A percentile compares a stretch with the other conserved stretches of the same genome.
phyloP scores from a whole-genome alignment of 2,797 vertebrate species.

The Dendrocincla fuliginosa region DNA sequence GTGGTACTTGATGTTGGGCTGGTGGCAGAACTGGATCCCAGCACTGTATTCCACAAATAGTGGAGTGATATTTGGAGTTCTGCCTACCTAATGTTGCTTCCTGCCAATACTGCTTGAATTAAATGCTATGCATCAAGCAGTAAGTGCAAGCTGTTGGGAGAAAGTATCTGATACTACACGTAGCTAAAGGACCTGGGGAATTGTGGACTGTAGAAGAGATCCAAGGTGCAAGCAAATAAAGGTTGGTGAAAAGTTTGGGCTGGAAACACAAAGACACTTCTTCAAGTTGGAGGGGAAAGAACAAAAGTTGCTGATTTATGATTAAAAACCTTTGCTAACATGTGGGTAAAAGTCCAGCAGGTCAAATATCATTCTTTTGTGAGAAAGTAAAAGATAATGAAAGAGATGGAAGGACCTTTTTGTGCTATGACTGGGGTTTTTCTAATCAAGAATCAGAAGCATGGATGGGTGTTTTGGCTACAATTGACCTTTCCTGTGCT shows the following conservation, averaged over 20 bases:
- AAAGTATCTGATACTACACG: not conserved
- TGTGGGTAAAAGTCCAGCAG: not conserved
- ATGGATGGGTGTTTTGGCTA: not conserved
- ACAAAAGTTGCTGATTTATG: not conserved
- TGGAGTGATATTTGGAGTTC: not conserved
- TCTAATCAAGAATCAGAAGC: not conserved
- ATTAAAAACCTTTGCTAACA: not conserved
- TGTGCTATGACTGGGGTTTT: not conserved
- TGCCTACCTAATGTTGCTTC: not conserved
- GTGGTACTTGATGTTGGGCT: fast-evolving
- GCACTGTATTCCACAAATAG: not conserved
- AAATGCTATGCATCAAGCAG: not conserved
- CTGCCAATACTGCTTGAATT: not conserved
- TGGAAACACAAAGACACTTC: not conserved
- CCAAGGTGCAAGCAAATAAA: not conserved
- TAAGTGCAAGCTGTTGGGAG: not conserved
- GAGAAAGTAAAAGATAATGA: not conserved
- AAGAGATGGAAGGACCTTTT: not conserved
- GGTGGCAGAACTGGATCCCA: not conserved
- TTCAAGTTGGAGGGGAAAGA: not conserved
- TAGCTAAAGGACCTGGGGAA: not conserved
- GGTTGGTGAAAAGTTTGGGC: not conserved
- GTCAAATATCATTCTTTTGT: not conserved
- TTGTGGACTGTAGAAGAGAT: not conserved
- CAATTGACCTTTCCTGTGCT: not conserved